Conservation (phyloP, 2,888 invertebrate genomes). For the Agrenia bidenticulata region DNA sequence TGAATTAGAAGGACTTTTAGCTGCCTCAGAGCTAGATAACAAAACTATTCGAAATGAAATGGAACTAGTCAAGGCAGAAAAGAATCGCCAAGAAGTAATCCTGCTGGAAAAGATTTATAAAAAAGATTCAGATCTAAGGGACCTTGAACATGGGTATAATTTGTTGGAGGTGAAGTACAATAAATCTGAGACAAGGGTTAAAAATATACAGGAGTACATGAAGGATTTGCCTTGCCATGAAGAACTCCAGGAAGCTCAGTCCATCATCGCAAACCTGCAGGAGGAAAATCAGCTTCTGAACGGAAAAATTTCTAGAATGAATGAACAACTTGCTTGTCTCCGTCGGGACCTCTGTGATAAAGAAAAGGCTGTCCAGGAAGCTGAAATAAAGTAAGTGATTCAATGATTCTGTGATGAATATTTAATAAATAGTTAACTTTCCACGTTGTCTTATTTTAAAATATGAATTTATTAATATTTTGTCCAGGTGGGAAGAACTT, state of each 20-base stretch:
- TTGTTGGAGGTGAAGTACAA: conserved; percentile 34
- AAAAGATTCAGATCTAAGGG: conserved; percentile 37
- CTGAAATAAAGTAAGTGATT: conserved; percentile 20
- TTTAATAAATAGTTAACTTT: not conserved
- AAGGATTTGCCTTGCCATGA: conserved; percentile 47
- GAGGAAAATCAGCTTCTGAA: conserved; percentile 36
- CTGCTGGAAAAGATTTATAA: conserved; percentile 33
- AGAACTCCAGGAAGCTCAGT: conserved; percentile 45
- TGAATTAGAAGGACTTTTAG: conserved; percentile 47
- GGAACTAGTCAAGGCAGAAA: conserved; percentile 32
- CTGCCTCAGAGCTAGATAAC: conserved; percentile 49
- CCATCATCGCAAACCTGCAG: conserved; percentile 27
- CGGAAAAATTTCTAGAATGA: conserved; percentile 31
- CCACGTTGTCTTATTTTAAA: not conserved
- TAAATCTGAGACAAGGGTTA: conserved; percentile 36
- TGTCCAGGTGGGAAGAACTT: conserved; percentile 47
- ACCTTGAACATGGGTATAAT: conserved; percentile 28
- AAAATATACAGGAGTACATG: conserved; percentile 44
- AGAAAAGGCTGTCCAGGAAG: conserved; percentile 28
- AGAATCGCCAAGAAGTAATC: conserved; percentile 38
- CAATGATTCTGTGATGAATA: no score
- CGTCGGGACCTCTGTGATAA: conserved; percentile 28
- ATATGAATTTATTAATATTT: no score
- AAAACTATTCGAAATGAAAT: conserved; percentile 35
- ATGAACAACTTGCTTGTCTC: conserved; percentile 19